Percentiles rank a stretch among this genome's conserved stretches.
Conservation (phyloP, 2,888 invertebrate genomes). For the Harpalus rubripes region DNA sequence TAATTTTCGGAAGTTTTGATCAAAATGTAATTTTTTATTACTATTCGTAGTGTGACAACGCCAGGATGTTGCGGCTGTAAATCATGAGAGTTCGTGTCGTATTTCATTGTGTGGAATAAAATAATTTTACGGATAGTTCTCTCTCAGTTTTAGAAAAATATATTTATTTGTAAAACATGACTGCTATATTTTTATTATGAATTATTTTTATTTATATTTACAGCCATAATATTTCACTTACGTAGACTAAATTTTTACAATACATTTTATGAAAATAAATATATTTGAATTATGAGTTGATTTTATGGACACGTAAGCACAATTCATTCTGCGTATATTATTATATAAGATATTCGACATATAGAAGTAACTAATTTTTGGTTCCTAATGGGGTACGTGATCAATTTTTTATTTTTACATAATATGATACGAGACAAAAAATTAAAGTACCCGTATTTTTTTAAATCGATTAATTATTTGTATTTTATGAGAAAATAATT, state of each 20-base stretch:
- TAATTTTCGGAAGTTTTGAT: conserved; percentile 62
- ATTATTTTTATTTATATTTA: conserved; percentile 23
- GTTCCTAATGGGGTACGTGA: too few species aligned
- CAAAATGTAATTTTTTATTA: conserved; percentile 56
- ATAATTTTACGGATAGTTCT: conserved; percentile 36
- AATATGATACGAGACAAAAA: too few species aligned
- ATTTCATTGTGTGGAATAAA: conserved; percentile 22
- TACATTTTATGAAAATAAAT: background rate
- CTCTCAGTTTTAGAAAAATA: conserved; percentile 33
- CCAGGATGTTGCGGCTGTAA: conserved; percentile 30
- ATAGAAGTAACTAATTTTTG: too few species aligned
- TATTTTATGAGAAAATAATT: too few species aligned
- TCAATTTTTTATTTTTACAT: too few species aligned
- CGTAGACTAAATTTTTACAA: background rate
- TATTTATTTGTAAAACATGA: conserved; percentile 30
- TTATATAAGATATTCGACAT: too few species aligned
- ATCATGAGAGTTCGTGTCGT: conserved; percentile 20
- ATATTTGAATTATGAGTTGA: background rate
- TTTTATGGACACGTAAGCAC: too few species aligned
- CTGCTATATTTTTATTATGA: conserved; percentile 9
- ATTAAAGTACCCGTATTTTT: too few species aligned
- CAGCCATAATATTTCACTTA: background rate
- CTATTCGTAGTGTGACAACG: conserved; percentile 36
- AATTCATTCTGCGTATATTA: too few species aligned
- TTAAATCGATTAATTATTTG: too few species aligned